A percentile compares a stretch with the other conserved stretches of the same genome.
Conservation (phyloP, 2,113 vertebrate species). For the Gambusia holbrooki region DNA sequence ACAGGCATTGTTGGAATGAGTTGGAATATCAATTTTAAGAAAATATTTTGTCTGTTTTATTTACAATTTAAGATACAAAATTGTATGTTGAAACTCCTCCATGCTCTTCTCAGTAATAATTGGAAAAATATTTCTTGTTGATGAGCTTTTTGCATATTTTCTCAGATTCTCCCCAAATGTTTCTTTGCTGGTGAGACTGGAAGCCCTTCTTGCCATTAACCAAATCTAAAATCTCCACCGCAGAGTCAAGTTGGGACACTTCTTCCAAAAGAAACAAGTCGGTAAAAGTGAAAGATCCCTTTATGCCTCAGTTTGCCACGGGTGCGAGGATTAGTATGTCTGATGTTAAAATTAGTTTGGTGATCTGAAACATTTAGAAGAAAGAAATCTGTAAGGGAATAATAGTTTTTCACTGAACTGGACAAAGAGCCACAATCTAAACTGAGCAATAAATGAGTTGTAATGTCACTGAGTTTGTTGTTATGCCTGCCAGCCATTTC, state of each 20-base stretch:
- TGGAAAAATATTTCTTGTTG: no score
- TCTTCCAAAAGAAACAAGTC: neutral
- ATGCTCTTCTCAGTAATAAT: no score
- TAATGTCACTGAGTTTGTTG: conserved; percentile 32
- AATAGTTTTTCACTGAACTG: neutral
- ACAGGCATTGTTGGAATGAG: no score
- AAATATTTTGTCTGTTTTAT: no score
- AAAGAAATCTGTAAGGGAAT: neutral
- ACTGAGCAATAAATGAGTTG: neutral
- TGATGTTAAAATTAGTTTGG: neutral
- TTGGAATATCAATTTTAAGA: no score
- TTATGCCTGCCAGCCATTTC: conserved; percentile 48
- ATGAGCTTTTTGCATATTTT: no score
- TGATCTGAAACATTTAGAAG: neutral
- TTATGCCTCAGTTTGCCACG: neutral
- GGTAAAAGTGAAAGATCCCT: neutral
- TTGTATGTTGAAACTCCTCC: no score
- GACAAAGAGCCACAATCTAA: neutral
- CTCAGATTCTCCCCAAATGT: no score
- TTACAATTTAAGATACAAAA: no score
- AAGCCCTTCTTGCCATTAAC: no score
- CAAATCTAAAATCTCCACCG: neutral
- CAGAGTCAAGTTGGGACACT: neutral
- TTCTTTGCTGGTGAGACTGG: no score
- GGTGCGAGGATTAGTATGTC: neutral